These are phyloP conservation scores for Argentina silus DNA, from an alignment of 2,797 vertebrate species.

Conservation along the genomic window DNA sequence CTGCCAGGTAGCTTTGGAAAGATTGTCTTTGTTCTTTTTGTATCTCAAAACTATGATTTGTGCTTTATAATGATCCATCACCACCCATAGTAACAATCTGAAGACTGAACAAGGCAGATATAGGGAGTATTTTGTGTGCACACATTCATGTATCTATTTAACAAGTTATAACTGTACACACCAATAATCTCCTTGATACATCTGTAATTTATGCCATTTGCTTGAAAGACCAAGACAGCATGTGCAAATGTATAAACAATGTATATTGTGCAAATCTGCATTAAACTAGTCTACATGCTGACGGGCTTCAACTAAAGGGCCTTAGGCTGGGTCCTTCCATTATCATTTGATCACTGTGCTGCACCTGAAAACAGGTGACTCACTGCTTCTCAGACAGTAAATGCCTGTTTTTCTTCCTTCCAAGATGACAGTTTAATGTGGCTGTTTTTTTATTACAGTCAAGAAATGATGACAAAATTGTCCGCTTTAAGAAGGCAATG, in stretches of 20 bases:
- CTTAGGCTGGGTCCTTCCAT: too few species aligned
- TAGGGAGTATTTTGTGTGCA: too few species aligned
- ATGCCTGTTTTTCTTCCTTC: background rate
- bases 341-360: too few species aligned
- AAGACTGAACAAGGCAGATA: background rate
- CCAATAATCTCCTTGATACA: too few species aligned
- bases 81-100: background rate
- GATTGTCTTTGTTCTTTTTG: background rate
- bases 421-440: background rate
- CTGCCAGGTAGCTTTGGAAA: background rate
- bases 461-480: slow-evolving; percentile 92
- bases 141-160: too few species aligned
- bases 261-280: too few species aligned
- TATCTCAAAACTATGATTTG: background rate
- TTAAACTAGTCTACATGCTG: too few species aligned
- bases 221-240: too few species aligned
- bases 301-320: too few species aligned
- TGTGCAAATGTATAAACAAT: too few species aligned
- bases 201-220: too few species aligned
- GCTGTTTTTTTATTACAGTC: slow-evolving; percentile 79
- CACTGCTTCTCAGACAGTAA: background rate
- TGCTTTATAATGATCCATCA: background rate
- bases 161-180: too few species aligned
- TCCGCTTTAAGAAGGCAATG: slow-evolving; percentile 94
- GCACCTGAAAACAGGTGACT: background rate